Evolutionary conservation across 2,888 invertebrate genomes (phyloP).

Genomic region (Drosophila parthenogenetica): DNA sequence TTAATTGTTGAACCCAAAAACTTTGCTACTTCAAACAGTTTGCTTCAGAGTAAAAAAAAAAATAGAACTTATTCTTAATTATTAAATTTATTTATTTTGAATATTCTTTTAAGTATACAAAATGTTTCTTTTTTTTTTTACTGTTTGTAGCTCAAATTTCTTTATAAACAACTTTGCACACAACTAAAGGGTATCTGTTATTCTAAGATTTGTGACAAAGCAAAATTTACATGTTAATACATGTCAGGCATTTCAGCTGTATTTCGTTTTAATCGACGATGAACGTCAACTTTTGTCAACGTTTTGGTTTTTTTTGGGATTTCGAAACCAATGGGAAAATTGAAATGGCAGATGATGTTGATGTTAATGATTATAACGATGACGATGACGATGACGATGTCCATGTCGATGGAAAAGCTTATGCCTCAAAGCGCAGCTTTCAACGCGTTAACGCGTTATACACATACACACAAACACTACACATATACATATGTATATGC

Average conservation of each 20-base stretch:
- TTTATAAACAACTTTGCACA: too few relatives aligned
- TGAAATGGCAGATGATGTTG: slow-evolving; percentile 49
- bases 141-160: too few relatives aligned
- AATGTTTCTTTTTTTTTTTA: too few relatives aligned
- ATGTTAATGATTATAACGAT: slow-evolving; percentile 7
- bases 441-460: slow-evolving; percentile 68
- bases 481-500: not conserved
- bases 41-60: too few relatives aligned
- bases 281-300: slow-evolving; percentile 52
- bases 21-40: too few relatives aligned
- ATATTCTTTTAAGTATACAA: too few relatives aligned
- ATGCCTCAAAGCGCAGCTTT: slow-evolving; percentile 72
- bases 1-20: too few relatives aligned
- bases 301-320: slow-evolving; percentile 28
- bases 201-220: not conserved
- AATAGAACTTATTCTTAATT: too few relatives aligned
- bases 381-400: not conserved
- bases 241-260: slow-evolving; percentile 20
- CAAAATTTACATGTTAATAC: slow-evolving; percentile 2
- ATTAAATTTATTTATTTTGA: too few relatives aligned
- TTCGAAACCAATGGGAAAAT: slow-evolving; percentile 44
- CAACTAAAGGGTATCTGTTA: not conserved
- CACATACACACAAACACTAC: slow-evolving; percentile 11
- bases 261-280: slow-evolving; percentile 38
- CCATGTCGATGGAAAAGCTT: slow-evolving; percentile 25